Evolutionary conservation across 2,888 invertebrate species (phyloP).

Genomic region (Drosophila cracens): DNA sequence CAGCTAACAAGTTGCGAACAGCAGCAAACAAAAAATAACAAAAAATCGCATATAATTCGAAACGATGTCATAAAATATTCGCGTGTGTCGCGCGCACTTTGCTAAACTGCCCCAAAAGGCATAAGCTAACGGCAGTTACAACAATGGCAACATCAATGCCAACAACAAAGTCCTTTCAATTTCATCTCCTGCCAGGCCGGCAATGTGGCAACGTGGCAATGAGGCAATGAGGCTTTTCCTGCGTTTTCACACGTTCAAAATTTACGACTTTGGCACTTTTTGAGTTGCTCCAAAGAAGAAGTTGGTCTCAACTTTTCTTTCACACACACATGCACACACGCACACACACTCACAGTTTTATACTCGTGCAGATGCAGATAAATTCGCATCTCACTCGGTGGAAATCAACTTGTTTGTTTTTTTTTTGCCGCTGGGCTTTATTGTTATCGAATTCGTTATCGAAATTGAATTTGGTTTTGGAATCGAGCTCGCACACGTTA

Average conservation of each 20-base stretch:
- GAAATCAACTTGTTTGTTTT: slow-evolving; percentile 37
- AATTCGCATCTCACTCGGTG: slow-evolving; percentile 34
- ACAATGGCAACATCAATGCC: slow-evolving; percentile 44
- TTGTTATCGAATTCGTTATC: slow-evolving; percentile 32
- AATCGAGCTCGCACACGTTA: slow-evolving; percentile 21
- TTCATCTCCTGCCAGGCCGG: slow-evolving; percentile 62
- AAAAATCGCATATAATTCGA: slow-evolving; percentile 70
- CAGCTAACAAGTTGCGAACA: slow-evolving; percentile 72
- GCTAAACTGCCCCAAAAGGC: slow-evolving; percentile 64
- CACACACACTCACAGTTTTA: slow-evolving; percentile 19
- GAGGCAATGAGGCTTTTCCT: slow-evolving; percentile 73
- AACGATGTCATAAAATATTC: slow-evolving; percentile 79
- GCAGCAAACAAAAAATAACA: slow-evolving; percentile 41
- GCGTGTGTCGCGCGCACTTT: slow-evolving; percentile 68
- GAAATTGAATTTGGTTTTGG: slow-evolving; percentile 18
- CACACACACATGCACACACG: slow-evolving; percentile 27
- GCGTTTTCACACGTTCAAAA: slow-evolving; percentile 78
- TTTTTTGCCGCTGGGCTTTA: slow-evolving; percentile 16
- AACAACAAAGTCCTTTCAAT: slow-evolving; percentile 66
- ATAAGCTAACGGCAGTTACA: slow-evolving; percentile 57
- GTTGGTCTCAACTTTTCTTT: slow-evolving; percentile 41
- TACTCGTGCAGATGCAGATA: slow-evolving; percentile 25
- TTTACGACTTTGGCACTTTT: slow-evolving; percentile 68
- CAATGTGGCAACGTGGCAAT: slow-evolving; percentile 54
- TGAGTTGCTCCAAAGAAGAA: slow-evolving; percentile 27